Conservation (phyloP, 2,888 invertebrate genomes). For the Psococerastis gibbosa region DNA sequence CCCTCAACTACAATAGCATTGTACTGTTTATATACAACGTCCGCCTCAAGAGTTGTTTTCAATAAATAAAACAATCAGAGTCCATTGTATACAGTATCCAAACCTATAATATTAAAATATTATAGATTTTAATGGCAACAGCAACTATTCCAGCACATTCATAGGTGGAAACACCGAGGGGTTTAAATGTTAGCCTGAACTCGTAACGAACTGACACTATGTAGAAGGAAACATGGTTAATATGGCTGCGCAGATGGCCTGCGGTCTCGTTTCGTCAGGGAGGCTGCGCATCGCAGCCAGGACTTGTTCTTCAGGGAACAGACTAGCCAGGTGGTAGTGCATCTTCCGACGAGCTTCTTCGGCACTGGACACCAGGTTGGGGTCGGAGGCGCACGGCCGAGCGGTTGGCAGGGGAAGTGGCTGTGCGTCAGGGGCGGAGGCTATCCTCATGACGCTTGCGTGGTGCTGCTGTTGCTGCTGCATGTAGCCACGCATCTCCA, state of each 20-base stretch:
- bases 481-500: slow-evolving; percentile 23
- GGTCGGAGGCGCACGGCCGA: slow-evolving; percentile 14
- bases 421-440: slow-evolving; percentile 42
- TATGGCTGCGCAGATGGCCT: slow-evolving; percentile 74
- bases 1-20: no score
- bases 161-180: not conserved
- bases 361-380: slow-evolving; percentile 14
- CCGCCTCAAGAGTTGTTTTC: no score
- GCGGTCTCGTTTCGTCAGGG: slow-evolving; percentile 77
- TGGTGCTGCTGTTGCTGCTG: slow-evolving; percentile 13
- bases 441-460: slow-evolving; percentile 43
- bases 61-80: no score
- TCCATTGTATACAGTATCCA: not conserved
- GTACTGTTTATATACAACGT: no score
- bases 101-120: not conserved
- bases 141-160: not conserved
- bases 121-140: not conserved
- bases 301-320: slow-evolving; percentile 85
- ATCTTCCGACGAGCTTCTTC: slow-evolving; percentile 47
- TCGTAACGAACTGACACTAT: no score
- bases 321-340: slow-evolving; percentile 74
- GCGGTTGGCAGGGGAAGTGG: slow-evolving; percentile 18
- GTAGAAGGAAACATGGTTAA: slow-evolving; percentile 40
- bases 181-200: no score
- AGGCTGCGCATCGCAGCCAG: slow-evolving; percentile 67